Evolutionary conservation across 2,888 invertebrate species (phyloP), one percentile per base, ranked within the genome.

Genomic region (Graphium colonna): DNA sequence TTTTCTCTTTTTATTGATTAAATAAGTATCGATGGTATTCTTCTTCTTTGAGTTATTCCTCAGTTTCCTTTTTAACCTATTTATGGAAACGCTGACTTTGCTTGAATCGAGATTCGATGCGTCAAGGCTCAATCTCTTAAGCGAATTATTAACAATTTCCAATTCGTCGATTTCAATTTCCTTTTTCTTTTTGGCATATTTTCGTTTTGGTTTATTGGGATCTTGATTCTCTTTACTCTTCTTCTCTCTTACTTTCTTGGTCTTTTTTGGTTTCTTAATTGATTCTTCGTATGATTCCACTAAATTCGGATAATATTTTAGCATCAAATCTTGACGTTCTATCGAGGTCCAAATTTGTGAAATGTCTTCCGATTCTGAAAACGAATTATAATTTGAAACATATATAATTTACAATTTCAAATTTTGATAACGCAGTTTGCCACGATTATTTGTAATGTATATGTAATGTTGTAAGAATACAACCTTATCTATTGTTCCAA

Each of bases 261-360:
- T 86, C 65, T 90, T 91, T 0, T 70, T 77, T 58, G 90, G 87
- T 75, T 92, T 91, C 56, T 92, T 91, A 26, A 88, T 82, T 1
- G 83, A 81, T 57, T 90, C 90, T 60, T 93, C 89, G 63, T 90
- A 94, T 1, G 70, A 70, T 43, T 91, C 81, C 0, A 94, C 94
- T 52, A 95, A 55, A 1, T 91, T 77, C 15, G 94, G 92, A 75
- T 94, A 95, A 44, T 92, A 92, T 60, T 80, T 74, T 31, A 88
- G 80, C 63, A 95, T 90, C 15, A 93, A 76, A 57, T 91, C 82
- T 72, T 93, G 91, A 0, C 95, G 93, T 72, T 96, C 96, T 18
- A 93, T 90, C 0, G 94, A 94, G 0, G 91, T 91, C 91, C 92
- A 93, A 0, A 92, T 79, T 26, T 84, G 80, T 28, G 87, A 80